Evolutionary conservation across 2,888 invertebrate species (phyloP).

Genomic region (Heliconius ismenius): DNA sequence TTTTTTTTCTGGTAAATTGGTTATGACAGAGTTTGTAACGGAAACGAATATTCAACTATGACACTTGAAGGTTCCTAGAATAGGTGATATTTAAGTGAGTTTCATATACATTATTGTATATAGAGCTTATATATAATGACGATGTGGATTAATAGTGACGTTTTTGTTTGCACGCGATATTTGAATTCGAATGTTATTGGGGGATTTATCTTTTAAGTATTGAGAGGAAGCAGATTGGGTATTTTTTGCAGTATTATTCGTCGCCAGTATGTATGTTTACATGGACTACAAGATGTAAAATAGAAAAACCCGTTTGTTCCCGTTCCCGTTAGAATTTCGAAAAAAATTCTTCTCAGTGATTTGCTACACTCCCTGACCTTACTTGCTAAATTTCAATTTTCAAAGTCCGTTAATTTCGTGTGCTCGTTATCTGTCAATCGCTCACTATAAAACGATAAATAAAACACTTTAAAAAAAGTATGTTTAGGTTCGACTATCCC

Average conservation of each 20-base stretch:
- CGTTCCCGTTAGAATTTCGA: no score
- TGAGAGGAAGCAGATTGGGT: no score
- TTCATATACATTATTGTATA: background rate
- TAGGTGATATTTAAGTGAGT: background rate
- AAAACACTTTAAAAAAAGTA: no score
- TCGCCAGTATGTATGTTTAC: no score
- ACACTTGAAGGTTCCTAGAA: conserved; percentile 3
- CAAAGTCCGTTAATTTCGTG: background rate
- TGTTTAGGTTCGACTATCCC: no score
- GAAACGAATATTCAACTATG: conserved; percentile 24
- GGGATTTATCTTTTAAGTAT: no score
- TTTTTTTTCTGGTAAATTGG: conserved; percentile 19
- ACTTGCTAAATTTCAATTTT: no score
- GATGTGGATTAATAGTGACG: background rate
- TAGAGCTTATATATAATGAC: background rate
- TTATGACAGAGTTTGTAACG: conserved; percentile 28
- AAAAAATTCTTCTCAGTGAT: background rate
- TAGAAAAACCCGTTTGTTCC: no score
- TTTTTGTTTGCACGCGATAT: no score
- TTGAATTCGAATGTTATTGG: no score
- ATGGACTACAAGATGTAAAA: no score
- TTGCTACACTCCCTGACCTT: background rate
- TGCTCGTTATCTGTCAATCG: background rate
- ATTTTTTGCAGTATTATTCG: no score
- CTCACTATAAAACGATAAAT: background rate